Evolutionary conservation across 2,888 invertebrate genomes (phyloP).

Genomic region (Noctua pronuba): DNA sequence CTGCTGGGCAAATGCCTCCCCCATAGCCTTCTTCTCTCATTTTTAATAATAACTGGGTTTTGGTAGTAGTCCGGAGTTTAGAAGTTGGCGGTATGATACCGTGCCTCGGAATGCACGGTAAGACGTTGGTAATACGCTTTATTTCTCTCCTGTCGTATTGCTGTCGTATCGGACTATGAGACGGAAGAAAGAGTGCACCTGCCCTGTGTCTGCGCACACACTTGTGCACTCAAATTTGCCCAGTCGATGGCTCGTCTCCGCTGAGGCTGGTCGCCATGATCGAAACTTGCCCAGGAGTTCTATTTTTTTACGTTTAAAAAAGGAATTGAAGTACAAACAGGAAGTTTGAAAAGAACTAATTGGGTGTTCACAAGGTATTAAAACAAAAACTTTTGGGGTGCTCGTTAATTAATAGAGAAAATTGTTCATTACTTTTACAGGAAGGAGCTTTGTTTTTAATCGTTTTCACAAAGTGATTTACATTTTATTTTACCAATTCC

Average conservation of each 20-base stretch:
- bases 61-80: neutral
- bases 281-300: neutral
- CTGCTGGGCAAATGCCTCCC: too few relatives aligned
- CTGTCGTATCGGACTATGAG: neutral
- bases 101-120: neutral
- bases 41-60: too few relatives aligned
- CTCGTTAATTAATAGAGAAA: constrained; percentile 14
- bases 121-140: neutral
- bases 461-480: neutral
- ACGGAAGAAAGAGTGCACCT: neutral
- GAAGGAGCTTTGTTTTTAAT: neutral
- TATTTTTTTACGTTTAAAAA: neutral
- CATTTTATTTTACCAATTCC: neutral
- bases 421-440: constrained; percentile 12
- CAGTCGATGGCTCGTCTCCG: neutral
- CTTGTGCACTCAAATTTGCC: neutral
- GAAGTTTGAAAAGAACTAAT: constrained; percentile 15
- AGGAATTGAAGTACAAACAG: neutral
- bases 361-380: constrained; percentile 19
- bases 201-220: neutral
- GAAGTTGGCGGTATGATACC: neutral
- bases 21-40: too few relatives aligned
- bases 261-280: neutral
- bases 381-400: constrained; percentile 17
- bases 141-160: neutral